A percentile compares a stretch with the other conserved stretches of the same genome.
Evolutionary conservation across 2,888 invertebrate genomes (phyloP).

Genomic region (Tryphoninae sp.): DNA sequence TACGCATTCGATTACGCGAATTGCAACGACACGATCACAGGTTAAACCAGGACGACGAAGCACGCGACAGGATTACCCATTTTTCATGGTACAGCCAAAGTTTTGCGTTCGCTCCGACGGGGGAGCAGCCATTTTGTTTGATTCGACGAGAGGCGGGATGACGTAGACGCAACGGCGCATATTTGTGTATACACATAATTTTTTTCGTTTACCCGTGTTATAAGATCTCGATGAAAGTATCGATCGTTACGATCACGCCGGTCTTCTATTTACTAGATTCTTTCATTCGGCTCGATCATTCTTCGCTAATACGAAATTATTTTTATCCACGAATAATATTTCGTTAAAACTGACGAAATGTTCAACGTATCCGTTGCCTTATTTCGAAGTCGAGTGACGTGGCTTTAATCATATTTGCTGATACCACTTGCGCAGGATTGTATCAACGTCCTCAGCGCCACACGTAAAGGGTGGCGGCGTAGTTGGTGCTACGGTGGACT

Average conservation of each 20-base stretch:
- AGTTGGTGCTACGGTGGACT: too few relatives aligned
- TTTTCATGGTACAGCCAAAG: slow-evolving; percentile 59
- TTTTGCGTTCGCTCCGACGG: slow-evolving; percentile 45
- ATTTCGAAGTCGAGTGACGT: not conserved
- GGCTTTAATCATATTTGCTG: not conserved
- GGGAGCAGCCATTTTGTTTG: not conserved
- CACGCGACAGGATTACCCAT: slow-evolving; percentile 72
- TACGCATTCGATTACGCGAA: slow-evolving; percentile 5
- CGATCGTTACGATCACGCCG: not conserved
- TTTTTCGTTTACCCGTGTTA: not conserved
- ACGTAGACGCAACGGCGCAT: not conserved
- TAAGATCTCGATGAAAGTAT: not conserved
- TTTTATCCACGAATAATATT: too few relatives aligned
- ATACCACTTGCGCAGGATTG: not conserved
- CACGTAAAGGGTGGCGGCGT: too few relatives aligned
- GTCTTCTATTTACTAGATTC: not conserved
- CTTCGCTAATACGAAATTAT: too few relatives aligned
- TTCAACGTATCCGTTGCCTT: not conserved
- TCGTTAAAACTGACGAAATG: too few relatives aligned
- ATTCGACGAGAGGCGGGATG: slow-evolving; percentile 7
- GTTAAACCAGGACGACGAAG: slow-evolving; percentile 71
- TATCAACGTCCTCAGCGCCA: not conserved
- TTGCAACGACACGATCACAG: slow-evolving; percentile 61
- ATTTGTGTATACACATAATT: not conserved
- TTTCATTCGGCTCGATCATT: not conserved